phyloP scores from a whole-genome alignment of 2,797 vertebrate genomes.

The Bryconaethiops microstoma region DNA sequence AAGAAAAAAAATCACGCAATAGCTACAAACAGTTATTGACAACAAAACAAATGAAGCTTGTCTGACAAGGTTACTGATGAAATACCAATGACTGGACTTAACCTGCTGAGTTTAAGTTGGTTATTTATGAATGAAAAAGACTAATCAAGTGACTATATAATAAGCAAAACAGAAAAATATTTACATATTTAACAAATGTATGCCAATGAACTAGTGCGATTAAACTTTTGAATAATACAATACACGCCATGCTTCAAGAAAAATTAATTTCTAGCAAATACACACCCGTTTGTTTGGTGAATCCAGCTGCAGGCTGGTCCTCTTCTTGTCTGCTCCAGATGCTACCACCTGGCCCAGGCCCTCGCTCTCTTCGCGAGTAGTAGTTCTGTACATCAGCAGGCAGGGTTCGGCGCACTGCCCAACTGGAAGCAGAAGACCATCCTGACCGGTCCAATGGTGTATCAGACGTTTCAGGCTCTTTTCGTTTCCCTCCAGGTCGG shows the following conservation, averaged over 20 bases:
- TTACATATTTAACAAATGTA: too few relatives aligned
- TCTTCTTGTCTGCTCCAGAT: conserved; percentile 88
- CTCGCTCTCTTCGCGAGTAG: conserved; percentile 91
- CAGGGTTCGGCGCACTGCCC: conserved; percentile 93
- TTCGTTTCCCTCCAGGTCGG: conserved; percentile 82
- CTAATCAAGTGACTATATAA: too few relatives aligned
- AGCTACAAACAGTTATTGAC: too few relatives aligned
- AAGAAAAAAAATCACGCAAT: conserved; percentile 46
- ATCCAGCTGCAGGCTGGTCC: conserved; percentile 81
- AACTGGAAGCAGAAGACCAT: conserved; percentile 97
- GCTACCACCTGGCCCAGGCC: conserved; percentile 73
- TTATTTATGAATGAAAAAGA: too few relatives aligned
- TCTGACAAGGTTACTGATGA: too few relatives aligned
- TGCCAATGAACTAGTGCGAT: too few relatives aligned
- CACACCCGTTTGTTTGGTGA: conserved; percentile 57
- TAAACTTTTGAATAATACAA: too few relatives aligned
- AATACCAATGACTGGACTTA: too few relatives aligned
- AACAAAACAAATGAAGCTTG: too few relatives aligned
- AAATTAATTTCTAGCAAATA: background rate
- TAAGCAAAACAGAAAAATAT: too few relatives aligned
- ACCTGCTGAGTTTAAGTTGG: too few relatives aligned
- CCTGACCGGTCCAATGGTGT: conserved; percentile 88
- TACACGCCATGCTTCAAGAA: too few relatives aligned
- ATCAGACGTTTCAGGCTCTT: conserved; percentile 81
- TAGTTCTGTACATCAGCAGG: conserved; percentile 98